Evolutionary conservation across 2,113 vertebrate species (phyloP).

Genomic region (Rallus limicola): DNA sequence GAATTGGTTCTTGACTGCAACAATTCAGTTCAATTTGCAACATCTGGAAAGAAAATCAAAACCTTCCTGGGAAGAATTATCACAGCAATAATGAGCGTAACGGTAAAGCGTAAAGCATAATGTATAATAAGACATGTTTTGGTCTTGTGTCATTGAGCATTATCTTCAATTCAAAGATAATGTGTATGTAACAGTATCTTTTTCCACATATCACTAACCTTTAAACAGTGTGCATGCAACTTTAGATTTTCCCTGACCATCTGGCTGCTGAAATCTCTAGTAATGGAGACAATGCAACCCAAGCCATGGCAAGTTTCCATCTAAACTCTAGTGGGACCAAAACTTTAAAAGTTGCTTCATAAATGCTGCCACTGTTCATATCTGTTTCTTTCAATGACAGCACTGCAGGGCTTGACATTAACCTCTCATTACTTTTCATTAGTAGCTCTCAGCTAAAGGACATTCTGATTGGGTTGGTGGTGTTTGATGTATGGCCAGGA

Average conservation of each 20-base stretch:
- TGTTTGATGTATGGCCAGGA: not conserved
- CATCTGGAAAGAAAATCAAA: slow-evolving; percentile 56
- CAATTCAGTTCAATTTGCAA: not conserved
- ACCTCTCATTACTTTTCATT: slow-evolving; percentile 5
- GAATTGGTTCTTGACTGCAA: not conserved
- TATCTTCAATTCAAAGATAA: slow-evolving; percentile 19
- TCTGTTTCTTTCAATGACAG: not conserved
- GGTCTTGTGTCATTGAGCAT: slow-evolving; percentile 38
- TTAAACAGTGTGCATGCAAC: slow-evolving; percentile 7
- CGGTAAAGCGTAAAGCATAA: slow-evolving; percentile 37
- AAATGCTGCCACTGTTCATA: not conserved
- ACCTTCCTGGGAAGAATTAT: slow-evolving; percentile 37
- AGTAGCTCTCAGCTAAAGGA: not conserved
- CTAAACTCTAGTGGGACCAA: slow-evolving; percentile 27
- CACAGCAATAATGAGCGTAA: not conserved
- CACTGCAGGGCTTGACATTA: not conserved
- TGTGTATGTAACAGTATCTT: slow-evolving; percentile 10
- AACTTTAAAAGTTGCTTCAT: slow-evolving; percentile 23
- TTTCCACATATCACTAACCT: slow-evolving; percentile 14
- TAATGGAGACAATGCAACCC: slow-evolving; percentile 20
- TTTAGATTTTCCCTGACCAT: slow-evolving; percentile 36
- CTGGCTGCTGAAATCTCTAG: slow-evolving; percentile 7
- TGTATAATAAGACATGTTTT: slow-evolving; percentile 3
- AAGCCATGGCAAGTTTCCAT: slow-evolving; percentile 3
- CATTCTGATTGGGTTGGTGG: not conserved